Evolutionary conservation across 2,797 vertebrate species (phyloP), one percentile per base, ranked within the genome.

Genomic region (Gastrophryne carolinensis): DNA sequence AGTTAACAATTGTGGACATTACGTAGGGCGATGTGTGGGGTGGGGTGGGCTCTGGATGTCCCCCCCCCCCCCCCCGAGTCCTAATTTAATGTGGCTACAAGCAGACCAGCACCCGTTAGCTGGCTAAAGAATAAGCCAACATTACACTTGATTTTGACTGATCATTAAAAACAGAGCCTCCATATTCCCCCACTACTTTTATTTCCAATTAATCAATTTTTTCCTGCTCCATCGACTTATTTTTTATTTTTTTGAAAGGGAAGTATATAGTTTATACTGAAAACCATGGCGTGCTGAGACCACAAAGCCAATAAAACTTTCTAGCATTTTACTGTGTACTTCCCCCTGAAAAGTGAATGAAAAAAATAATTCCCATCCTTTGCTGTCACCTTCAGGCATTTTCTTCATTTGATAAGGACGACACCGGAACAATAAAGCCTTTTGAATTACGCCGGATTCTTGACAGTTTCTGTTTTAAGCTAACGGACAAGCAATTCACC

Each of bases 381-480:
- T 26, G 17, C 35, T 70, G 64, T 9, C 12, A 15, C 78, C 69
- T 27, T 21, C 57, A 86, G 89, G 83, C 81, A 4, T 92, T 92
- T 81, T 83, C 81, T 72, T 54, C 85, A 0, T 81, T 90, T 78
- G 87, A 88, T 78, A 84, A 84, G 78, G 82, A 84, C 24, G 80
- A 78, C 37, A 87, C 61, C 0, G 86, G 90, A 7, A 34, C 78
- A 49, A 69, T 88, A n/a, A 82, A 84, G 39, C 30, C 71, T 10
- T 24, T 79, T 12, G 86, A 90, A 39, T 91, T 93, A 66, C 37
- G 1, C 1, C 74, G 82, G 49, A 85, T 90, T 1, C 79, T 92
- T 64, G 84, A 87, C 75, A 79, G 82, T 41, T 89, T 91, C 79
- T 90, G 86, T 24, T 76, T 84, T 71, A 82, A 81, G 10, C 84